A percentile compares a stretch with the other conserved stretches of the same genome.
phyloP scores from a whole-genome alignment of 2,888 invertebrate genomes.

The Ochropacha duplaris region DNA sequence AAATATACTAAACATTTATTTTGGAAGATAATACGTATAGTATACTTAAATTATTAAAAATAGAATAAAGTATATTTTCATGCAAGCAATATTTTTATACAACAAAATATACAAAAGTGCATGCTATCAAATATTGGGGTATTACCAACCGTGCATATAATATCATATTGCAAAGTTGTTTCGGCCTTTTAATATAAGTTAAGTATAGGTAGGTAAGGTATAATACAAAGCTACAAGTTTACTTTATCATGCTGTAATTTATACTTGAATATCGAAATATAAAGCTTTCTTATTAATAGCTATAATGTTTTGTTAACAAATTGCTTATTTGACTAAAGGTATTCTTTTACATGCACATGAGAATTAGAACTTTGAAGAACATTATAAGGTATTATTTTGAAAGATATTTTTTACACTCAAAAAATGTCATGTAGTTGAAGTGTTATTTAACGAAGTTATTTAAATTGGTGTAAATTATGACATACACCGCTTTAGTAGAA shows the following conservation, averaged over 20 bases:
- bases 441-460: background rate
- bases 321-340: background rate
- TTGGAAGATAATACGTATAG: conserved; percentile 75
- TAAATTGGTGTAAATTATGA: background rate
- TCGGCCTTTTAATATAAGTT: conserved; percentile 40
- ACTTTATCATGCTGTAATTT: conserved; percentile 47
- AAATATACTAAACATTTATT: conserved; percentile 78
- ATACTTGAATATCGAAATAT: conserved; percentile 34
- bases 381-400: background rate
- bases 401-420: background rate
- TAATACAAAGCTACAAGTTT: conserved; percentile 42
- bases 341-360: background rate
- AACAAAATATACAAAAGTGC: conserved; percentile 69
- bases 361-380: background rate
- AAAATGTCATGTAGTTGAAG: background rate
- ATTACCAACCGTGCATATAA: conserved; percentile 54
- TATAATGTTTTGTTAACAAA: background rate
- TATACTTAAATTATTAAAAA: conserved; percentile 40
- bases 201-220: conserved; percentile 23
- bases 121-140: conserved; percentile 54
- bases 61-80: conserved; percentile 65
- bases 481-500: background rate
- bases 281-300: conserved; percentile 30
- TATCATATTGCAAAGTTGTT: conserved; percentile 38
- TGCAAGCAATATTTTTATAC: conserved; percentile 68